Evolutionary conservation across 2,113 vertebrate species (phyloP).

Genomic region (Fregetta grallaria): DNA sequence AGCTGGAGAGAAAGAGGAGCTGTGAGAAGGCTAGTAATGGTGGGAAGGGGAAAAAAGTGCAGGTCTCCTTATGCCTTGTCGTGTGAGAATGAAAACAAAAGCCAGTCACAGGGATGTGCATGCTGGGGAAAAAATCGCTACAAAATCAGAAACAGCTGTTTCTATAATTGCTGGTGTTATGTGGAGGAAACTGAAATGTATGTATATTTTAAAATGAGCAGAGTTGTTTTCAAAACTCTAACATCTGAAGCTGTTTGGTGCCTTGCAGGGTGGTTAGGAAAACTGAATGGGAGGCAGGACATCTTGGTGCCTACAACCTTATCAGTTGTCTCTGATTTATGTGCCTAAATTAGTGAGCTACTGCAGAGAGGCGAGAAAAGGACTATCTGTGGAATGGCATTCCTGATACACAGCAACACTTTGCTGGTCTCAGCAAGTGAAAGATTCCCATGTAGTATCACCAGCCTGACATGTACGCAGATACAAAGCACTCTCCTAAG

Average conservation of each 20-base stretch:
- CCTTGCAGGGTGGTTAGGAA: not conserved
- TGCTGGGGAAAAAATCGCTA: not conserved
- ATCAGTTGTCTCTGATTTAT: not conserved
- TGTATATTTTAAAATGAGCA: not conserved
- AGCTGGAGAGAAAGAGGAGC: not conserved
- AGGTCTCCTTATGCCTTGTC: not conserved
- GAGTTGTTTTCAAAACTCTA: not conserved
- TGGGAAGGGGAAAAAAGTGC: not conserved
- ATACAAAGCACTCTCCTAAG: not conserved
- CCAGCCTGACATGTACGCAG: not conserved
- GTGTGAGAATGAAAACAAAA: not conserved
- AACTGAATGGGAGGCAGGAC: not conserved
- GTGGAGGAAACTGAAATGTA: not conserved
- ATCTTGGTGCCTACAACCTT: not conserved
- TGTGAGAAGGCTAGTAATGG: not conserved
- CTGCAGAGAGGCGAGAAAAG: not conserved
- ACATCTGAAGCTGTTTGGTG: not conserved
- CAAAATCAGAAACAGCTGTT: not conserved
- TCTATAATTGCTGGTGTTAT: not conserved
- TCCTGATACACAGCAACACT: not conserved
- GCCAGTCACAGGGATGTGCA: not conserved
- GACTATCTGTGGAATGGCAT: not conserved
- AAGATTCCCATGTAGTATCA: not conserved
- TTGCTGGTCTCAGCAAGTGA: not conserved
- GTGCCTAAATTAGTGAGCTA: not conserved